Base-by-base conservation (phyloP, 2,113 vertebrate genomes). In the Grantiella picta region DNA sequence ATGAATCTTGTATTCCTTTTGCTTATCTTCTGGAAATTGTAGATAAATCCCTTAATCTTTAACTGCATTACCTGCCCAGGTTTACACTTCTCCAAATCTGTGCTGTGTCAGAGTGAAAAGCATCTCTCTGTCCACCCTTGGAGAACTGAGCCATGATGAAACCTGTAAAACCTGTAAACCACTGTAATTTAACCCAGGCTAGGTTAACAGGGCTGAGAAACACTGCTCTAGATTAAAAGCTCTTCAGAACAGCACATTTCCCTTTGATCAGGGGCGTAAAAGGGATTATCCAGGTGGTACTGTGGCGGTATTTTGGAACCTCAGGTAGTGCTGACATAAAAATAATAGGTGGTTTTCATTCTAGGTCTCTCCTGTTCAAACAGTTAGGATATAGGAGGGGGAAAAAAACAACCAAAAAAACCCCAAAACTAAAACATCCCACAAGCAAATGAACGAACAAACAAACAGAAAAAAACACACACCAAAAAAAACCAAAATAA, bases 391-490 rank as follows among this genome's bases (percentile, higher is more conserved):
- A 63, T 2, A 7, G 24, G 12, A 4, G 4, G 17, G 17, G 2
- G 17, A 54, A 33, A 13, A n/a, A 56, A 65, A 12, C 6, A 47
- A 47, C 12, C 7, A 8, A 35, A 47, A 47, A 70, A 45, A 22
- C 3, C 14, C 42, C 5, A 2, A 44, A 44, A 20, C 2, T 5
- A 28, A 33, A 27, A 9, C 2, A 6, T 2, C 36, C 25, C 35
- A 18, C 4, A 38, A 61, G 20, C 44, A 45, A 45, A 42, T 38
- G 33, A 47, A 31, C 7, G 33, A 47, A 47, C 33, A 57, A 9
- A 54, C 9, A 36, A 36, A 47, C 10, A 44, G 10, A 29, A 28
- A 22, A 29, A 29, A 15, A 40, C 15, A n/a, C 15, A n/a, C 11
- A n/a, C 12, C 16, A 27, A n/a, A 22, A 47, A 7, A 42, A 22